Conservation (phyloP, 2,797 vertebrate species). For the Carcharodon carcharias region DNA sequence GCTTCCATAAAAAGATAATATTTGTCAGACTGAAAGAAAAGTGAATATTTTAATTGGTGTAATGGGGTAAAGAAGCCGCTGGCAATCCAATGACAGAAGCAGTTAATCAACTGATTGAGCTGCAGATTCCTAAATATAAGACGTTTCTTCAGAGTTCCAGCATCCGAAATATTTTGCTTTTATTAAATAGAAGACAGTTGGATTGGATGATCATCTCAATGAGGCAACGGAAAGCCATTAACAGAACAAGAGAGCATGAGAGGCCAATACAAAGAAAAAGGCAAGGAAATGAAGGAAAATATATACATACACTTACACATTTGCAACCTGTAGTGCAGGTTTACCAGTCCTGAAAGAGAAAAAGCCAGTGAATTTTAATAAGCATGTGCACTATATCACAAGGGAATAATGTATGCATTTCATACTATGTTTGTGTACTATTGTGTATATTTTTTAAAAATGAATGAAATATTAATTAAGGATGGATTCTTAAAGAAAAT, state of each 20-base stretch:
- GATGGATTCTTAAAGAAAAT: background rate
- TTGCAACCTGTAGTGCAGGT: background rate
- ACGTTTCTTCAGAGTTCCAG: too few relatives aligned
- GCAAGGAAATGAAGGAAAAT: background rate
- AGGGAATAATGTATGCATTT: too few relatives aligned
- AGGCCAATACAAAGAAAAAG: background rate
- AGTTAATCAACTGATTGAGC: background rate
- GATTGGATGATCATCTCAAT: background rate
- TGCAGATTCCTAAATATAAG: background rate
- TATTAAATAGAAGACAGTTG: background rate
- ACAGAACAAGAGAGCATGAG: background rate
- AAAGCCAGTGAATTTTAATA: background rate
- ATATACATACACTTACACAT: background rate
- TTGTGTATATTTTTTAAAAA: background rate
- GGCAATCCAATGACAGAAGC: background rate
- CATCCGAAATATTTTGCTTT: too few relatives aligned
- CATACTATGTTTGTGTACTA: background rate
- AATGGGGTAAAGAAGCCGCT: background rate
- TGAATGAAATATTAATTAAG: background rate
- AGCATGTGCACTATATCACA: background rate
- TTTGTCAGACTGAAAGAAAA: background rate
- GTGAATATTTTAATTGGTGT: background rate
- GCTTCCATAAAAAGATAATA: too few relatives aligned
- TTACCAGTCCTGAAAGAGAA: background rate
- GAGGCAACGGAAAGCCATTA: background rate